phyloP scores from a whole-genome alignment of 30 jellyfish, hydroid and myxozoan species.

The Kudoa iwatai region DNA sequence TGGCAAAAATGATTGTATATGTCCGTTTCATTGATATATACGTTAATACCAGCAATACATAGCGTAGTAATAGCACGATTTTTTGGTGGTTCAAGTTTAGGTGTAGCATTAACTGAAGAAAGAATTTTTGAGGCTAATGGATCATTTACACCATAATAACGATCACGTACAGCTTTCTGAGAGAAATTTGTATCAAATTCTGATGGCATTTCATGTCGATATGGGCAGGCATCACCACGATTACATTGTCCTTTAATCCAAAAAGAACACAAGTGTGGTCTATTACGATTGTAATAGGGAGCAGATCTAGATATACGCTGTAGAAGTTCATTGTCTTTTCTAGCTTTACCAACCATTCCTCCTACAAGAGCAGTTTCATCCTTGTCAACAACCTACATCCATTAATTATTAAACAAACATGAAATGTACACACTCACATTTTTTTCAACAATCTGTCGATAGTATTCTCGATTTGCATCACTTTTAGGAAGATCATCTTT shows the following conservation, averaged over 20 bases:
- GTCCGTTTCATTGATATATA: slow-evolving; percentile 24
- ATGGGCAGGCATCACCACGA: slow-evolving; percentile 90
- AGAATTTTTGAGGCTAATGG: slow-evolving; percentile 65
- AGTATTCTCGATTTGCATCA: slow-evolving; percentile 41
- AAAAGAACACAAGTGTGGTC: slow-evolving; percentile 84
- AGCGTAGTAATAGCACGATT: slow-evolving; percentile 39
- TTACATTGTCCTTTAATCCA: slow-evolving; percentile 93
- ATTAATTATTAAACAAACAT: background rate
- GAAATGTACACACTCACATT: slow-evolving; percentile 7
- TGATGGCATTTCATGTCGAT: slow-evolving; percentile 79
- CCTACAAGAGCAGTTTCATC: slow-evolving; percentile 73
- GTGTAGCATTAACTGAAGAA: slow-evolving; percentile 33
- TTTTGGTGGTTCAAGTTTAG: slow-evolving; percentile 52
- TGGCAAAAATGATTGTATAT: slow-evolving; percentile 37
- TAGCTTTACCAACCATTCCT: slow-evolving; percentile 39
- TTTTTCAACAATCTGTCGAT: slow-evolving; percentile 25
- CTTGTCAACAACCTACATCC: slow-evolving; percentile 33
- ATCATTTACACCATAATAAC: slow-evolving; percentile 53
- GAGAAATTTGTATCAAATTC: slow-evolving; percentile 60
- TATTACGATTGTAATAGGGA: slow-evolving; percentile 56
- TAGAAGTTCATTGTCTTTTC: slow-evolving; percentile 35
- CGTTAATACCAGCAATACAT: slow-evolving; percentile 58
- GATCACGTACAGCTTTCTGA: slow-evolving; percentile 30
- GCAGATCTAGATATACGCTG: slow-evolving; percentile 39
- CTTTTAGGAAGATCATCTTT: slow-evolving; percentile 44